Base-by-base conservation (phyloP, 2,888 invertebrate genomes). In the Nephrotoma appendiculata region DNA sequence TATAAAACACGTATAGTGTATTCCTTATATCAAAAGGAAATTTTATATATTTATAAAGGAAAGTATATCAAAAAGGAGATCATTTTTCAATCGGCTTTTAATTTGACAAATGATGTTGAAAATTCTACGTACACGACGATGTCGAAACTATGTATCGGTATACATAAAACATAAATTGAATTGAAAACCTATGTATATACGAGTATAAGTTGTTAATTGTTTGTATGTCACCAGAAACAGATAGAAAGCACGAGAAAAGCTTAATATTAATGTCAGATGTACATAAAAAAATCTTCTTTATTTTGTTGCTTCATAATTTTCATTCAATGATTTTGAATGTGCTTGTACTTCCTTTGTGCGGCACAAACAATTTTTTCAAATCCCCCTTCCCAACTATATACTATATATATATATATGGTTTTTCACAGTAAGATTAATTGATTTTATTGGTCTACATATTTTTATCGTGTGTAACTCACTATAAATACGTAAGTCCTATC, bases 401-500 rank as follows among this genome's bases (percentile, higher is more conserved):
- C n/a, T n/a, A n/a, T n/a, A n/a, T n/a, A n/a, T n/a, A n/a, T n/a
- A n/a, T n/a, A 31, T 48, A 48, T 86, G 41, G 44, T 12, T 44
- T 86, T 45, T 45, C 52, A 48, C 86, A 86, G 45, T 41, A 86
- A 86, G 86, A 86, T 86, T 86, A 86, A 86, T 86, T 86, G 86
- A 86, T 86, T 86, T 86, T 86, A 86, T 86, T 86, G 86, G 86
- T 86, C 86, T 84, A 84, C 43, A 84, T 84, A 42, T 84, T 15
- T 42, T 7, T 42, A 5, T 42, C 31, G 11, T 57, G 15, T 12
- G 9, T 52, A 52, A 57, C 15, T 57, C 6, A 57, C 15, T 6
- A 15, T 71, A 12, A n/a, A 52, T 71, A 31, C 71, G 71, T 15
- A 52, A 52, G 4, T 57, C 48, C 5, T 12, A n/a, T 48, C 48